Percentiles rank a stretch among this genome's conserved stretches.
Evolutionary conservation across 1,140 invertebrate species (phyloP).

Genomic region (Tetragonula clypearis): DNA sequence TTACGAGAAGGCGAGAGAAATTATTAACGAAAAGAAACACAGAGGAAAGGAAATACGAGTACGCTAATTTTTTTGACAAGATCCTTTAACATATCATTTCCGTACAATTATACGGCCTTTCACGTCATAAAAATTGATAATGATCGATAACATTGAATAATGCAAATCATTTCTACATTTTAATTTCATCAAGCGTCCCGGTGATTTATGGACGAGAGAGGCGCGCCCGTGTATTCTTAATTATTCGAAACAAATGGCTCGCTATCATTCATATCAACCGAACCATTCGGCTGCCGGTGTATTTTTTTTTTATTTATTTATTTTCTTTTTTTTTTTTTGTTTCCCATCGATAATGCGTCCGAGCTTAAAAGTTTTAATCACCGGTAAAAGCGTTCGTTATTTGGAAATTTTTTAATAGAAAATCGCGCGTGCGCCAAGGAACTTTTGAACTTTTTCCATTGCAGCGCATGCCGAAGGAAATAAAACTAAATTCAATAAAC

Average conservation of each 20-base stretch:
- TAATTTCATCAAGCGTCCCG: no score
- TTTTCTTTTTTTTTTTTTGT: neutral
- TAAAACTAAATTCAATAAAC: slow-evolving; percentile 36
- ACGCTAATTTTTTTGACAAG: no score
- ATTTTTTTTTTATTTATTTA: neutral
- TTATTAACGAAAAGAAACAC: no score
- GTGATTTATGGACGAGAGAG: no score
- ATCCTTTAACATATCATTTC: no score
- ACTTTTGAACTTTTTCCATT: slow-evolving; percentile 11
- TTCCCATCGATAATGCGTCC: neutral
- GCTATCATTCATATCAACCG: neutral
- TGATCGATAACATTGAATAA: no score
- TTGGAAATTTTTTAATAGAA: slow-evolving; percentile 10
- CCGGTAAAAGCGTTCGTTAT: slow-evolving; percentile 11
- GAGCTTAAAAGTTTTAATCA: slow-evolving; percentile 18
- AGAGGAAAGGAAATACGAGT: no score
- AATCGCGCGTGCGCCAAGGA: neutral
- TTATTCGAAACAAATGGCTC: neutral
- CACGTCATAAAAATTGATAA: no score
- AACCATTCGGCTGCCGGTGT: neutral
- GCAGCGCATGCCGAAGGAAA: slow-evolving; percentile 1
- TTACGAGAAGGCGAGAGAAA: no score
- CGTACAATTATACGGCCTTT: no score
- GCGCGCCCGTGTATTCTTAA: neutral
- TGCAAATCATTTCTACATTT: no score